Percentiles rank a stretch among this genome's conserved stretches.
Conservation (phyloP, 64 coral and sea anemone species). For the Acropora yongei region DNA sequence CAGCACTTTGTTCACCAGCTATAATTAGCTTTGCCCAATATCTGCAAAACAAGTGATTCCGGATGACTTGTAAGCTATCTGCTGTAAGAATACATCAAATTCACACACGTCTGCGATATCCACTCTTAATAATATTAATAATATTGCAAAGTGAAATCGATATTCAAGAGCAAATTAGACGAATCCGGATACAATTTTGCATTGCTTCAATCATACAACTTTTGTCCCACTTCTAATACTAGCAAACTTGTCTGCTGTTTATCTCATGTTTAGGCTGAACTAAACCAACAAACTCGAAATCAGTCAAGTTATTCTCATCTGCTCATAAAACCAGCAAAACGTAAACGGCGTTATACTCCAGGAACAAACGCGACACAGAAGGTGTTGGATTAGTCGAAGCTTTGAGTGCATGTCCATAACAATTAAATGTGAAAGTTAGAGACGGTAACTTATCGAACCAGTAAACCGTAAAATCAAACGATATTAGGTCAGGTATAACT, state of each 20-base stretch:
- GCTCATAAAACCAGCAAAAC: slow-evolving; percentile 34
- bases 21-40: slow-evolving; percentile 38
- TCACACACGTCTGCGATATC: slow-evolving; percentile 9
- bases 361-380: slow-evolving; percentile 17
- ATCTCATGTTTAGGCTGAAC: background rate
- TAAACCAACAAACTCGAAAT: slow-evolving; percentile 32
- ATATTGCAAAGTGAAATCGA: background rate
- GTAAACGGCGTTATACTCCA: slow-evolving; percentile 4
- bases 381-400: background rate
- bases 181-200: background rate
- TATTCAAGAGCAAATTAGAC: background rate
- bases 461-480: background rate
- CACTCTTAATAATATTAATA: background rate
- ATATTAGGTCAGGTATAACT: slow-evolving; percentile 20
- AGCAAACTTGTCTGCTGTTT: background rate
- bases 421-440: background rate
- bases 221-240: background rate
- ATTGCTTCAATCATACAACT: background rate
- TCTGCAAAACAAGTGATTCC: slow-evolving; percentile 10
- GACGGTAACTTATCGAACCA: slow-evolving; percentile 12
- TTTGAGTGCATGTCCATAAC: slow-evolving; percentile 32
- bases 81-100: slow-evolving; percentile 11
- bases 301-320: background rate
- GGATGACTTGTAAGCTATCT: slow-evolving; percentile 31
- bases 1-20: background rate